Conservation (phyloP, 1,140 invertebrate species). For the Bombus haemorrhoidalis region DNA sequence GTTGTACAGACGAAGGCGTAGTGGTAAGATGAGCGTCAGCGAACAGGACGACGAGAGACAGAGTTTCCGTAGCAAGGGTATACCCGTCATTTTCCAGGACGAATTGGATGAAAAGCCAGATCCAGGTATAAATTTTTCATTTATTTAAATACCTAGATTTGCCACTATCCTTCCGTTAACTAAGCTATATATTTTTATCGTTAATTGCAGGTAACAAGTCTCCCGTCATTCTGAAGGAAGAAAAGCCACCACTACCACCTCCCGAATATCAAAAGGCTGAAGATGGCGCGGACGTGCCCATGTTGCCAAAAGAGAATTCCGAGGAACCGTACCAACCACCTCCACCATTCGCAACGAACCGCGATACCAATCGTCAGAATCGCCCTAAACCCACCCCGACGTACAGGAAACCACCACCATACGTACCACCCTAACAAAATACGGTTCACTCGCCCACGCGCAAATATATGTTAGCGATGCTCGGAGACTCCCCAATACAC, state of each 20-base stretch:
- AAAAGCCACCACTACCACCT: conserved; percentile 93
- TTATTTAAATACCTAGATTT: not conserved
- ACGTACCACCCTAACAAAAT: conserved; percentile 93
- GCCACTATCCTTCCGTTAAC: not conserved
- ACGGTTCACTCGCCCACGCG: conserved; percentile 75
- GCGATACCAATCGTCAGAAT: conserved; percentile 86
- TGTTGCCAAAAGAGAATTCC: conserved; percentile 80
- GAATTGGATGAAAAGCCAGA: conserved; percentile 95
- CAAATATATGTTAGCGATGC: conserved; percentile 79
- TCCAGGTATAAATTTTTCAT: conserved; percentile 82
- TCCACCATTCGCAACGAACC: conserved; percentile 89
- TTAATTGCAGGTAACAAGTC: conserved; percentile 87
- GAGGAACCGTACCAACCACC: conserved; percentile 86
- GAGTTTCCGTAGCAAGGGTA: conserved; percentile 94
- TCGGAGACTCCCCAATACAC: conserved; percentile 76
- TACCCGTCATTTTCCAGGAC: conserved; percentile 97
- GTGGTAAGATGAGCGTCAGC: conserved; percentile 90
- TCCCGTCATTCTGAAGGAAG: conserved; percentile 95
- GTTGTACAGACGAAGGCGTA: conserved; percentile 91
- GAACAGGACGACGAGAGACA: conserved; percentile 90
- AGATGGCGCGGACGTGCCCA: conserved; percentile 80
- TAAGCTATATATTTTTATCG: not conserved
- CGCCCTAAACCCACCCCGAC: conserved; percentile 91
- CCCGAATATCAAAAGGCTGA: conserved; percentile 88
- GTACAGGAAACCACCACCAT: conserved; percentile 95